Evolutionary conservation across 2,888 invertebrate species (phyloP).

Genomic region (Scaptomyza tumidula): DNA sequence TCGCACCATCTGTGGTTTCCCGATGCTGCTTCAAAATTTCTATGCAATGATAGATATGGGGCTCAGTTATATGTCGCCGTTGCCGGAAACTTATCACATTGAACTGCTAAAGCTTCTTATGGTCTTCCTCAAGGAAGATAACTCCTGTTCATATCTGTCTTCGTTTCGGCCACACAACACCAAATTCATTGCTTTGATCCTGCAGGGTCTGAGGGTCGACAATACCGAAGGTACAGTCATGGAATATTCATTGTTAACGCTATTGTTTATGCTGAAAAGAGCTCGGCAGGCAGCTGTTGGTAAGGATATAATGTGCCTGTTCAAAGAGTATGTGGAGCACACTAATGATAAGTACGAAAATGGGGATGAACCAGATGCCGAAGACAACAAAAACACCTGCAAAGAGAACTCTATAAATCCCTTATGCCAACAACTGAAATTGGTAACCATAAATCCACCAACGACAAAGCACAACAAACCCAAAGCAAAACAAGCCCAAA

Average conservation of each 20-base stretch:
- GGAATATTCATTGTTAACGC: conserved; percentile 52
- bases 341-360: neutral
- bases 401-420: conserved; percentile 16
- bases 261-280: conserved; percentile 71
- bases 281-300: conserved; percentile 2
- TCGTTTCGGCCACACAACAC: conserved; percentile 40
- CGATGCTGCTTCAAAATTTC: conserved; percentile 54
- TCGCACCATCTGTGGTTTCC: conserved; percentile 76
- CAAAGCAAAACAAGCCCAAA: neutral
- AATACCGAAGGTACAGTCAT: conserved; percentile 50
- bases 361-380: neutral
- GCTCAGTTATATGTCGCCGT: conserved; percentile 8
- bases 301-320: conserved; percentile 23
- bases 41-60: conserved; percentile 46
- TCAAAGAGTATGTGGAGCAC: conserved; percentile 33
- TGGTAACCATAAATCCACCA: neutral
- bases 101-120: conserved; percentile 66
- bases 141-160: conserved; percentile 62
- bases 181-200: conserved; percentile 54
- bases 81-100: conserved; percentile 17
- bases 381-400: conserved; percentile 1
- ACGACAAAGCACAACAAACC: neutral
- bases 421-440: neutral
- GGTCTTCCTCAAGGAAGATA: conserved; percentile 71
- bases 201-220: conserved; percentile 49